Percentiles rank a stretch among this genome's conserved stretches.
Evolutionary conservation across 2,888 invertebrate species (phyloP).

Genomic region (Fissipunctia ypsillon): DNA sequence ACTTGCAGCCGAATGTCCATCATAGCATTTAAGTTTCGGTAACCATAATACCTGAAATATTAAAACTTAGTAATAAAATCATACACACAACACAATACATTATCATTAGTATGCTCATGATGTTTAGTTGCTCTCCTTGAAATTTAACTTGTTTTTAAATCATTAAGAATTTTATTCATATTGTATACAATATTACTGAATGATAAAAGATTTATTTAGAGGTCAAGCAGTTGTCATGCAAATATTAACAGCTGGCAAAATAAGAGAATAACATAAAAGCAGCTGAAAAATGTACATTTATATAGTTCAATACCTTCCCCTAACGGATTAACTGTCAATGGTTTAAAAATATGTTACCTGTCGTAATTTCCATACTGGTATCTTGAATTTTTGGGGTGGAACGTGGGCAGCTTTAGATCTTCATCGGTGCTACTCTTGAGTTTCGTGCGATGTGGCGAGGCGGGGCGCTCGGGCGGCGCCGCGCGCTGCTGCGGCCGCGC

Average conservation of each 20-base stretch:
- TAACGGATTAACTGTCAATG: not conserved
- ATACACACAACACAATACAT: not conserved
- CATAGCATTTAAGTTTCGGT: conserved; percentile 95
- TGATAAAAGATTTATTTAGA: conserved; percentile 49
- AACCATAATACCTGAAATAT: conserved; percentile 96
- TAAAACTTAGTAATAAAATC: conserved; percentile 21
- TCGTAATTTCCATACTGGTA: conserved; percentile 99
- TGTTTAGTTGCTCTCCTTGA: conserved; percentile 43
- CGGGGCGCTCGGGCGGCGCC: conserved; percentile 85
- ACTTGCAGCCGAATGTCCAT: conserved; percentile 96
- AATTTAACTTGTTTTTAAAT: conserved; percentile 24
- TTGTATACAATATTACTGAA: conserved; percentile 41
- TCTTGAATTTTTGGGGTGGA: conserved; percentile 94
- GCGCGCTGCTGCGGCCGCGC: conserved; percentile 81
- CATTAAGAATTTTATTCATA: conserved; percentile 30
- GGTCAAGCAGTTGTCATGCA: conserved; percentile 56
- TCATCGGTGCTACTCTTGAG: conserved; percentile 80
- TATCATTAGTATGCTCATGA: not conserved
- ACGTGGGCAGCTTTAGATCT: conserved; percentile 91
- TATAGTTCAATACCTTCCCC: conserved; percentile 12
- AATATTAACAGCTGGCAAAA: conserved; percentile 52
- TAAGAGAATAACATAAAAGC: conserved; percentile 30
- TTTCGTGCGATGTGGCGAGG: conserved; percentile 85
- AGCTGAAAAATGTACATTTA: conserved; percentile 31
- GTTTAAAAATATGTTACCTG: conserved; percentile 81